Evolutionary conservation across 2,888 invertebrate species (phyloP), one percentile per base, ranked within the genome.

Genomic region (Erebia epiphron): DNA sequence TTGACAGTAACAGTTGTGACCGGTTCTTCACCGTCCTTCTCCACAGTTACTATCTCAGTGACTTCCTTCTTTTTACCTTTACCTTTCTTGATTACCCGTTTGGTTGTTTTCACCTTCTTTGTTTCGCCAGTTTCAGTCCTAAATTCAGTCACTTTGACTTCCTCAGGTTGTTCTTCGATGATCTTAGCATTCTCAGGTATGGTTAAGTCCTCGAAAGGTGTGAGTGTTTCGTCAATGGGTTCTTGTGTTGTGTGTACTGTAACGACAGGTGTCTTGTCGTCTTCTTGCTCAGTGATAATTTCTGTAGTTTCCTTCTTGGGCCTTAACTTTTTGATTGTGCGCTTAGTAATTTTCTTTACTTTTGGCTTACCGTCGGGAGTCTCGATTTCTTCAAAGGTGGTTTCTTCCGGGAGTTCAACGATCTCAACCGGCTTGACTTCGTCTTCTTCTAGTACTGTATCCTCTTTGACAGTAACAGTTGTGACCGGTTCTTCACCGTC

Each of bases 31-130:
- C 43, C 43, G 10, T 43, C 43, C 43, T 43, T 43, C 10, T 43
- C 43, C 1, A 43, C 43, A 8, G 43, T 43, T 1, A 43, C 43
- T 7, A 43, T 43, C 43, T 43, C 43, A 43, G 43, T 43, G 10
- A 43, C 43, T 9, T 43, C 49, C 18, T 54, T 54, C 11, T 54
- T 54, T 7, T 52, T 52, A 0, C 80, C 80, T 69, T 78, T 77
- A 60, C 80, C 70, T 69, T 82, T 83, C 43, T 68, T 73, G 62
- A 82, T 79, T 14, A 80, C 77, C 1, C 79, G 78, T 73, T 76
- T 78, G 4, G 58, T 67, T 2, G 52, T 52, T 52, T 52, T 52
- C n/a, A 52, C 52, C 16, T 52, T 52, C 52, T 52, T 52, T 1
- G 52, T 14, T 16, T 52, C 52, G 2, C 18, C 54, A 3, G 14